Conservation (phyloP, 2,888 invertebrate genomes). For the Drepana falcataria region DNA sequence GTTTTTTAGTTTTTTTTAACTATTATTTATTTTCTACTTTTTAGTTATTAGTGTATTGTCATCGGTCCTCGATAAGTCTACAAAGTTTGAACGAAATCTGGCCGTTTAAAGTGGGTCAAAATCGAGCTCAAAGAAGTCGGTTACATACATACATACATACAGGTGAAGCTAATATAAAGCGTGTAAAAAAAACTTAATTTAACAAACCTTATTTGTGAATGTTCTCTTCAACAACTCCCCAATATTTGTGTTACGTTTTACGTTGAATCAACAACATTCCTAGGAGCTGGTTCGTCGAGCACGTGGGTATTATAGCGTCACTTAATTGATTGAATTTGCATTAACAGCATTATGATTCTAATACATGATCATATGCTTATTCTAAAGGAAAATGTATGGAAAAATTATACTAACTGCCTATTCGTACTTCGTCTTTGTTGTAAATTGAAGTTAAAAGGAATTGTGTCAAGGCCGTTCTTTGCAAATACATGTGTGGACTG, state of each 20-base stretch:
- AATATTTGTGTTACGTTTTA: neutral
- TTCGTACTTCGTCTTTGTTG: neutral
- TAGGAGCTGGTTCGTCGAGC: conserved; percentile 1
- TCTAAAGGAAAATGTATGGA: neutral
- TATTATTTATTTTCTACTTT: too few species aligned
- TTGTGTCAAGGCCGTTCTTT: neutral
- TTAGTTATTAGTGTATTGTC: too few species aligned
- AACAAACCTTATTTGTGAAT: conserved; percentile 14
- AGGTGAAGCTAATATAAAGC: too few species aligned
- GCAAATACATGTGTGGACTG: neutral
- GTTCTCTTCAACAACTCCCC: neutral
- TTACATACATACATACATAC: too few species aligned
- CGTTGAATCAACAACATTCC: conserved; percentile 1
- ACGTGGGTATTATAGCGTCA: neutral
- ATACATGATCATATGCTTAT: neutral
- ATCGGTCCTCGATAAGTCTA: too few species aligned
- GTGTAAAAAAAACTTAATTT: too few species aligned
- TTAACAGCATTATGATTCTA: neutral
- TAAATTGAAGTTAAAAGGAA: neutral
- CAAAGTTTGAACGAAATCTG: too few species aligned
- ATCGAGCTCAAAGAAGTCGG: too few species aligned
- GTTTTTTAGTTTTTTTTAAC: too few species aligned
- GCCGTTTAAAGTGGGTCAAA: too few species aligned
- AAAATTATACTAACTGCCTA: neutral
- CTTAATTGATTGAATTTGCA: neutral